Conservation (phyloP, 1,140 invertebrate species). For the Spodoptera litura region DNA sequence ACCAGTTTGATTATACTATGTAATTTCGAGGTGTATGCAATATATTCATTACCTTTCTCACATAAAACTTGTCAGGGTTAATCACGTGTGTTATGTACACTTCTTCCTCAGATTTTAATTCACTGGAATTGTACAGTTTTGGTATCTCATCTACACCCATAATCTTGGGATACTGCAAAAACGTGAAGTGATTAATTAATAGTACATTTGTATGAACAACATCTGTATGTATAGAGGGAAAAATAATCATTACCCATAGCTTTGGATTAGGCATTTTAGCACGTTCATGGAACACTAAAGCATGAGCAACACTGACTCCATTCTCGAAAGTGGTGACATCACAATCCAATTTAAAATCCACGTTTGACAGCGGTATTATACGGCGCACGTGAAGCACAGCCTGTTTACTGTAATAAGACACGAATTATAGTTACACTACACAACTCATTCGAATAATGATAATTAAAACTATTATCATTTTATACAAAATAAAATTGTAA, state of each 20-base stretch:
- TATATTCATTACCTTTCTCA: slow-evolving; percentile 71
- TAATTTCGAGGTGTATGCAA: too few relatives aligned
- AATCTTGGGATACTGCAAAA: slow-evolving; percentile 70
- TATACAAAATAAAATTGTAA: neutral
- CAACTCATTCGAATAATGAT: neutral
- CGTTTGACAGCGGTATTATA: slow-evolving; percentile 53
- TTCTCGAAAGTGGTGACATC: slow-evolving; percentile 73
- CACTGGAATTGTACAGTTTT: slow-evolving; percentile 67
- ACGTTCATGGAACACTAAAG: slow-evolving; percentile 75
- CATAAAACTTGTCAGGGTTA: slow-evolving; percentile 76
- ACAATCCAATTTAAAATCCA: slow-evolving; percentile 60
- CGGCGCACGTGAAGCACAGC: slow-evolving; percentile 67
- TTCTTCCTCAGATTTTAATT: slow-evolving; percentile 70
- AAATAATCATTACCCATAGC: slow-evolving; percentile 56
- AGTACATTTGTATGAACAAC: too few relatives aligned
- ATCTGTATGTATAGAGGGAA: neutral
- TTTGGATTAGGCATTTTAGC: slow-evolving; percentile 62
- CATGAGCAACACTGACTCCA: slow-evolving; percentile 74
- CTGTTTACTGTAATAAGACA: slow-evolving; percentile 66
- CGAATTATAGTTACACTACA: neutral
- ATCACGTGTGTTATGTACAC: slow-evolving; percentile 73
- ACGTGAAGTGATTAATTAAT: slow-evolving; percentile 1
- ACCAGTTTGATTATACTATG: too few relatives aligned
- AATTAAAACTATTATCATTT: neutral
- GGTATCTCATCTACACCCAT: slow-evolving; percentile 61